Percentiles rank a stretch among this genome's conserved stretches.
Evolutionary conservation across 2,888 invertebrate species (phyloP).

Genomic region (Ctenicera cuprea): DNA sequence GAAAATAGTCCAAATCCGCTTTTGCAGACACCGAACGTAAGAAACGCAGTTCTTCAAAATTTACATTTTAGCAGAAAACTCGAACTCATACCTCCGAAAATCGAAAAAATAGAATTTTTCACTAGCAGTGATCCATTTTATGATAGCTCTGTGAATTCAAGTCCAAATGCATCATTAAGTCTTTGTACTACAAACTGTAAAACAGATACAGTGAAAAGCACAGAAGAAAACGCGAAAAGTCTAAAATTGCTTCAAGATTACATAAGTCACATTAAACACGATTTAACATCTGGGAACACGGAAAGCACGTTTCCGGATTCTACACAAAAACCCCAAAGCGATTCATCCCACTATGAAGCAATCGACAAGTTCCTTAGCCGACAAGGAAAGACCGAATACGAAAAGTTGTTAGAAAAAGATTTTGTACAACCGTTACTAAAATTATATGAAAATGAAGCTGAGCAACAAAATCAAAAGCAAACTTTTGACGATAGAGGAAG

Average conservation of each 20-base stretch:
- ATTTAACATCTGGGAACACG: slow-evolving; percentile 36
- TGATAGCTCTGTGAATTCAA: neutral
- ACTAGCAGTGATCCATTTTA: neutral
- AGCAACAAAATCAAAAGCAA: neutral
- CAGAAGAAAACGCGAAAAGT: slow-evolving; percentile 56
- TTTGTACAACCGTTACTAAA: slow-evolving; percentile 68
- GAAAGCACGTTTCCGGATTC: slow-evolving; percentile 26
- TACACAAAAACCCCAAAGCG: slow-evolving; percentile 52
- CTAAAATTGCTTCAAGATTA: slow-evolving; percentile 63
- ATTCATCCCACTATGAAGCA: slow-evolving; percentile 56
- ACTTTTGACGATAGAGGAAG: slow-evolving; percentile 42
- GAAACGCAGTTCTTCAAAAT: slow-evolving; percentile 22
- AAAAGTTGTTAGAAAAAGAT: slow-evolving; percentile 67
- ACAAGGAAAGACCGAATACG: slow-evolving; percentile 66
- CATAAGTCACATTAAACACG: slow-evolving; percentile 60
- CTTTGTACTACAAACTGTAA: slow-evolving; percentile 43
- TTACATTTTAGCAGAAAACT: slow-evolving; percentile 25
- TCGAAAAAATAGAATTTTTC: slow-evolving; percentile 33
- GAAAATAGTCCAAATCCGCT: slow-evolving; percentile 61
- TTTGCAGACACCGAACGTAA: slow-evolving; percentile 48
- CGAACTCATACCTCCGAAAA: slow-evolving; percentile 27
- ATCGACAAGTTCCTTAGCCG: slow-evolving; percentile 63
- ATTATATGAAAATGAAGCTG: slow-evolving; percentile 61
- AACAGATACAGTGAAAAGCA: slow-evolving; percentile 34
- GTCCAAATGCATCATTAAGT: neutral